phyloP scores from a whole-genome alignment of 1,140 invertebrate species.

The Mizuhopecten yessoensis region DNA sequence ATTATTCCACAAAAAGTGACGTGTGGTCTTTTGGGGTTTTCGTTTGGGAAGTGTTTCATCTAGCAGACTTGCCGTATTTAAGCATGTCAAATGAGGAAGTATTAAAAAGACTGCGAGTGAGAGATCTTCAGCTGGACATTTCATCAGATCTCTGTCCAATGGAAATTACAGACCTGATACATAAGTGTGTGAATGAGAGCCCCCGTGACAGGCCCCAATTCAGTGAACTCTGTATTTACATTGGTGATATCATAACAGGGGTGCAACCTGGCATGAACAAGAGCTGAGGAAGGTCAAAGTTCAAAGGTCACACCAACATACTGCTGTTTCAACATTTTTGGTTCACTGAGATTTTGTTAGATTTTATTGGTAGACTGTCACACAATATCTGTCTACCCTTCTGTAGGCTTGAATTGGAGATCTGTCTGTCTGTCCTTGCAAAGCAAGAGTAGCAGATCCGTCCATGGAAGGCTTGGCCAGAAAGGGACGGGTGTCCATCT shows the following conservation, averaged over 20 bases:
- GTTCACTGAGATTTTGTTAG: neutral
- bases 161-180: constrained; percentile 86
- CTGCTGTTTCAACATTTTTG: constrained; percentile 33
- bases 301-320: constrained; percentile 33
- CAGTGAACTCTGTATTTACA: constrained; percentile 73
- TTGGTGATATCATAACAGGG: constrained; percentile 65
- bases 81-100: constrained; percentile 84
- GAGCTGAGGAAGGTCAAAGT: constrained; percentile 2
- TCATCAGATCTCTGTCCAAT: constrained; percentile 79
- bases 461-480: too few relatives aligned
- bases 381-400: neutral
- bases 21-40: constrained; percentile 82
- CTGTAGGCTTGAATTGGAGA: neutral
- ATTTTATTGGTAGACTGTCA: neutral
- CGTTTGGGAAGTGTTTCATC: constrained; percentile 82
- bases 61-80: constrained; percentile 80
- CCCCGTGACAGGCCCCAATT: constrained; percentile 87
- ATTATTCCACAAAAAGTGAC: constrained; percentile 84
- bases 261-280: constrained; percentile 43
- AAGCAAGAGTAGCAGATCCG: neutral
- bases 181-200: constrained; percentile 87
- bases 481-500: too few relatives aligned
- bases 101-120: constrained; percentile 85
- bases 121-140: constrained; percentile 71
- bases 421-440: neutral